Conservation (phyloP, 2,797 vertebrate species). For the Anguilla anguilla region DNA sequence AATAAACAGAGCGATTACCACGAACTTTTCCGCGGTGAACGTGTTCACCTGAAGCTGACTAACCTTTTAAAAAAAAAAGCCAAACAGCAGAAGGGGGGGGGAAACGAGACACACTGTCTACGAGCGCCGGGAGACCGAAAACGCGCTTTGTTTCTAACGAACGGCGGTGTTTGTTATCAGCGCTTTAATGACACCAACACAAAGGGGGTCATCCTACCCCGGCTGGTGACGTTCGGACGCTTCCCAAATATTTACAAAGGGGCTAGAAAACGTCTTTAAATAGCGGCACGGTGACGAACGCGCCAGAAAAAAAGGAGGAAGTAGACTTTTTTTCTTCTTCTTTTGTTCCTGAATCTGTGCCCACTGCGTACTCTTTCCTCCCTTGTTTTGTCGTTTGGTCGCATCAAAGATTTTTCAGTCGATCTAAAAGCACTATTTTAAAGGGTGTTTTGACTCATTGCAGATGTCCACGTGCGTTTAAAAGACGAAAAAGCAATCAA, state of each 20-base stretch:
- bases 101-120: constrained; percentile 24
- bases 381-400: neutral
- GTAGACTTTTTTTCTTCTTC: neutral
- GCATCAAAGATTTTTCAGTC: neutral
- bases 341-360: neutral
- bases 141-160: constrained; percentile 20
- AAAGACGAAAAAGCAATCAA: too few species aligned
- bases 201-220: constrained; percentile 40
- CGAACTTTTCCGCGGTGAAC: neutral
- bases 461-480: too few species aligned
- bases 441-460: too few species aligned
- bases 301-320: constrained; percentile 6
- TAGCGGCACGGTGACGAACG: neutral
- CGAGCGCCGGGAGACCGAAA: neutral
- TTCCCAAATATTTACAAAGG: constrained; percentile 43
- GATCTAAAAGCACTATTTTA: neutral
- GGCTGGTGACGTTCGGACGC: constrained; percentile 36
- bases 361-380: too few species aligned
- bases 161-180: constrained; percentile 31
- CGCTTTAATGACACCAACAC: constrained; percentile 33
- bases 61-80: neutral
- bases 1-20: neutral
- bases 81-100: constrained; percentile 20
- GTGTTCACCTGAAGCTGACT: neutral
- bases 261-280: constrained; percentile 34